Percentiles rank a stretch among this genome's conserved stretches.
Conservation (phyloP, 2,888 invertebrate species). For the Drosophila histrio region DNA sequence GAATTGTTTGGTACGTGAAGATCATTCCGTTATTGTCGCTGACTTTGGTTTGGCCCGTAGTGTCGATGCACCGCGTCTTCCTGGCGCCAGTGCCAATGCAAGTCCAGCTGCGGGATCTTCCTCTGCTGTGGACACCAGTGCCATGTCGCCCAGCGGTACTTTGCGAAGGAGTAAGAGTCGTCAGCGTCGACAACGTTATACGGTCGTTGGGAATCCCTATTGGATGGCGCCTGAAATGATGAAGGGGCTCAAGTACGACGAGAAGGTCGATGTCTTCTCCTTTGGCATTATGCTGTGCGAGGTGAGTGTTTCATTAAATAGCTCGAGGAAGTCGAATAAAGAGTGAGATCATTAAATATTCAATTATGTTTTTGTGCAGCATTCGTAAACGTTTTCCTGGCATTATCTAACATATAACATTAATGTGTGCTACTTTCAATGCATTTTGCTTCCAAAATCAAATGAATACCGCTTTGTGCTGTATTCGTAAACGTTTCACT, state of each 20-base stretch:
- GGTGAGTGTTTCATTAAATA: conserved; percentile 85
- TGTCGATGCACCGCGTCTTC: conserved; percentile 85
- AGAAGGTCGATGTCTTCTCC: conserved; percentile 98
- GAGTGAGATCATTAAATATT: not conserved
- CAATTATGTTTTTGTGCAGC: not conserved
- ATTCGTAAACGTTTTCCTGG: not conserved
- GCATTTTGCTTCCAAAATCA: too few species aligned
- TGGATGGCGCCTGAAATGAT: conserved; percentile 99
- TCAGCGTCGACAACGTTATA: conserved; percentile 93
- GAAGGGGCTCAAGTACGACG: conserved; percentile 97
- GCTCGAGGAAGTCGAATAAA: rapidly evolving
- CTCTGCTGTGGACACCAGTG: not conserved
- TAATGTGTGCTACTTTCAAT: too few species aligned
- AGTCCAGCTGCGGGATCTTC: conserved; percentile 2
- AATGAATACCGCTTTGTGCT: too few species aligned
- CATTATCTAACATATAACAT: too few species aligned
- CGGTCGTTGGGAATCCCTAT: conserved; percentile 98
- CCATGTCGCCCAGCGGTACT: conserved; percentile 82
- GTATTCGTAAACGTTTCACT: not conserved
- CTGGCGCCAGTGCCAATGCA: conserved; percentile 14
- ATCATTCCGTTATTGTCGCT: conserved; percentile 96
- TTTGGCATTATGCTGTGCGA: conserved; percentile 98
- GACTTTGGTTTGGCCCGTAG: conserved; percentile 97
- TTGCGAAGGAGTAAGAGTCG: conserved; percentile 86
- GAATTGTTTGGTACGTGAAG: conserved; percentile 96